A percentile compares a stretch with the other conserved stretches of the same genome.
Conservation (phyloP, 2,797 vertebrate genomes). For the Pterois miles region DNA sequence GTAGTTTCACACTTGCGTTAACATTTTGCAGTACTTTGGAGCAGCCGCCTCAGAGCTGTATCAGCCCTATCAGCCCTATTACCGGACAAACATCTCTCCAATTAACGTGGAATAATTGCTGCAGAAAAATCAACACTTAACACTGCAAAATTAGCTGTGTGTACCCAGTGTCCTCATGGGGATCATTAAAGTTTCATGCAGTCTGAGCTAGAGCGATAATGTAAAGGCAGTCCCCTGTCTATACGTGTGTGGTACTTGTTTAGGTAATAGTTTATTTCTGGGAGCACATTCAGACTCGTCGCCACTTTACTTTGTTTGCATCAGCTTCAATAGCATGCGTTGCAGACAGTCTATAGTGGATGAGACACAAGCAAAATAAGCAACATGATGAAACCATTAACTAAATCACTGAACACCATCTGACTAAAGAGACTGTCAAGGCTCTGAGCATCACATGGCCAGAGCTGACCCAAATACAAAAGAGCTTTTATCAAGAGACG, state of each 20-base stretch:
- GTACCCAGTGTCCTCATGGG: slow-evolving; percentile 4
- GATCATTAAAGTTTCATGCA: slow-evolving; percentile 26
- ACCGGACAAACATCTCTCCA: slow-evolving; percentile 44
- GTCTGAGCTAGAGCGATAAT: not conserved
- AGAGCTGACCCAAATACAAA: slow-evolving; percentile 70
- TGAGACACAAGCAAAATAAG: slow-evolving; percentile 2
- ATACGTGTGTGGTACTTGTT: not conserved
- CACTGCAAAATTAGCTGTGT: slow-evolving; percentile 15
- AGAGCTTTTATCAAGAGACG: slow-evolving; percentile 58
- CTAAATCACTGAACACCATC: slow-evolving; percentile 24
- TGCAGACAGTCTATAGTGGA: not conserved
- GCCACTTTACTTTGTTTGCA: not conserved
- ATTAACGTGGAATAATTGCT: slow-evolving; percentile 51
- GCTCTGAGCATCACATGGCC: slow-evolving; percentile 45
- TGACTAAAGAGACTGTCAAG: slow-evolving; percentile 37
- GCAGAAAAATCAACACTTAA: slow-evolving; percentile 47
- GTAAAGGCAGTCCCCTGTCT: not conserved
- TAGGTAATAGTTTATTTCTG: not conserved
- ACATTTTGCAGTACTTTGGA: slow-evolving; percentile 22
- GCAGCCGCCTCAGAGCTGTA: slow-evolving; percentile 1
- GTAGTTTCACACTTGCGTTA: slow-evolving; percentile 8
- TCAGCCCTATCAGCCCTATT: slow-evolving; percentile 2
- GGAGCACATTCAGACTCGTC: not conserved
- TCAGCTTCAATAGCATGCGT: not conserved
- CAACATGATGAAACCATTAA: slow-evolving; percentile 23